Base-by-base conservation (phyloP, 2,888 invertebrate genomes). In the Ditula angustiorana region DNA sequence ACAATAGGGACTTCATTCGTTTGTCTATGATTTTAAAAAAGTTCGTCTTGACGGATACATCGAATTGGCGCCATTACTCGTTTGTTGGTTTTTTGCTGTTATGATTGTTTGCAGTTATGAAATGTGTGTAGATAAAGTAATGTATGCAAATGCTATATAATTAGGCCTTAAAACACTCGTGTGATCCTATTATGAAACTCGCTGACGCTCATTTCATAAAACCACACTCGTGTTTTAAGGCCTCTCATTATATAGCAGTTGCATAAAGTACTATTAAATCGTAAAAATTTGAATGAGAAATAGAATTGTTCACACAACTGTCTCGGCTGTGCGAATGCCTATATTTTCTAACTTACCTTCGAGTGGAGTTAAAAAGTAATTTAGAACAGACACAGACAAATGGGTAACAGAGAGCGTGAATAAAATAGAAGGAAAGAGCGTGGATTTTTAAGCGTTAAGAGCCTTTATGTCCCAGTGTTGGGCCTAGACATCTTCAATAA, bases 341-440 rank as follows among this genome's bases (percentile, higher is more conserved):
- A 13, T 56, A 30, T 35, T 47, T 49, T 37, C 49, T 28, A 37
- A 61, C 44, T 46, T 47, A 55, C 49, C 49, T 62, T 56, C 56
- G 56, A 30, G 23, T 41, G 62, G 62, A 37, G 62, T 62, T 56
- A 62, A 62, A 62, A 62, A 37, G 62, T 62, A 62, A 62, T 62
- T 56, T 62, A 55, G 55, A 37, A 26, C 49, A 56, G 62, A 49
- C 62, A 24, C 62, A 49, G 62, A 62, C 56, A 62, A 62, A 62
- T 62, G 47, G 61, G 55, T 28, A 55, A 61, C 53, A 55, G 52
- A 24, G 44, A 53, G 49, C 56, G 13, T 41, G 62, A 49, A 62
- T 56, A 62, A 61, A 61, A 61, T 24, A 53, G 33, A 19, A 41
- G 16, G 19, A 41, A 41, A 5, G 41, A 41, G 19, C 41, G n/a